These are phyloP conservation scores for Zingel zingel DNA, from an alignment of 2,113 vertebrate genomes.

Conservation along the genomic window DNA sequence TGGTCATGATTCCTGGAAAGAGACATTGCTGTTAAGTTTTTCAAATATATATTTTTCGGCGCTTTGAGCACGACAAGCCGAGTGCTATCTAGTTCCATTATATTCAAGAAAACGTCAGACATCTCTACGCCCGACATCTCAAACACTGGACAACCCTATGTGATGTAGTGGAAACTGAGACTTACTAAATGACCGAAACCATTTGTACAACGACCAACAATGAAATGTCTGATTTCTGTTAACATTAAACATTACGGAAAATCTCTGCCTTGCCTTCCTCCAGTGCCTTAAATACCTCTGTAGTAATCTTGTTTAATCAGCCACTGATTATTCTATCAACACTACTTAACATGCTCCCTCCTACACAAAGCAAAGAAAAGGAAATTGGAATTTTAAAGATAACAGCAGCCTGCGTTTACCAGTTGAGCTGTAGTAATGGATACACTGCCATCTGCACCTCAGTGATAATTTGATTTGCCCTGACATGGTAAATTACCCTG, in stretches of 20 bases:
- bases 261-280: constrained; percentile 19
- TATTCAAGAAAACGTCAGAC: no score
- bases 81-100: no score
- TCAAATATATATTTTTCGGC: no score
- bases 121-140: no score
- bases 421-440: constrained; percentile 67
- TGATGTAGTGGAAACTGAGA: no score
- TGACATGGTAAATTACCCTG: constrained; percentile 76
- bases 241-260: not conserved
- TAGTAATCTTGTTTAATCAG: constrained; percentile 48
- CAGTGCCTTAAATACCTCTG: constrained; percentile 62
- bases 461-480: constrained; percentile 74
- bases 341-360: constrained; percentile 29
- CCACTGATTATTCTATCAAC: constrained; percentile 49
- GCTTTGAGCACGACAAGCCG: no score
- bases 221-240: constrained; percentile 18
- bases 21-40: no score
- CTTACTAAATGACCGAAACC: not conserved
- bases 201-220: constrained; percentile 16
- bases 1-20: no score
- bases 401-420: constrained; percentile 50
- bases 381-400: constrained; percentile 49
- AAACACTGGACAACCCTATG: no score
- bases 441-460: constrained; percentile 74
- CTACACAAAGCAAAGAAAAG: constrained; percentile 26